phyloP scores from a whole-genome alignment of 1,140 invertebrate genomes.

The Lepidostoma basale region DNA sequence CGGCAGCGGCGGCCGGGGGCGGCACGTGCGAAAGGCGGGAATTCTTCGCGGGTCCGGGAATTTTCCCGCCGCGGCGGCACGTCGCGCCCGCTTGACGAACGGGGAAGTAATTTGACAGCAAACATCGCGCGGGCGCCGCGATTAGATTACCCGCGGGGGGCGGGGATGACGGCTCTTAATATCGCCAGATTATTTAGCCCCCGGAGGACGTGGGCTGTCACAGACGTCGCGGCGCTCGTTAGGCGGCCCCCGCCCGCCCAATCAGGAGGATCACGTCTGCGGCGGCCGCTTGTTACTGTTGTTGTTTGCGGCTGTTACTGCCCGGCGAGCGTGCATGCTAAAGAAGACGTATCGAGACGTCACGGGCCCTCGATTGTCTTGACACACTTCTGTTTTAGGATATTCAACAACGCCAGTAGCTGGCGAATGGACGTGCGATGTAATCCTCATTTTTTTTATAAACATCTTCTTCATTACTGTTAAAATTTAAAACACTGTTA shows the following conservation, averaged over 20 bases:
- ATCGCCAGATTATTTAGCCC: constrained; percentile 42
- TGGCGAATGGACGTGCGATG: too few relatives aligned
- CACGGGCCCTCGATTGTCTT: not conserved
- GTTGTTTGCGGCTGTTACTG: constrained; percentile 34
- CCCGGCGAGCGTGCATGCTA: constrained; percentile 1
- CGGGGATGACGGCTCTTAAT: constrained; percentile 40
- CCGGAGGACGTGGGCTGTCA: constrained; percentile 31
- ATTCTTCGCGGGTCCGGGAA: not conserved
- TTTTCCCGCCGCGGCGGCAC: not conserved
- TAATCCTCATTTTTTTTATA: too few relatives aligned
- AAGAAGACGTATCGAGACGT: constrained; percentile 1
- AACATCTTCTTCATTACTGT: too few relatives aligned
- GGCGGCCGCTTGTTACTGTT: constrained; percentile 42
- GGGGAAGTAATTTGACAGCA: constrained; percentile 44
- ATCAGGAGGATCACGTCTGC: constrained; percentile 44
- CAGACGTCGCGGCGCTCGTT: constrained; percentile 43
- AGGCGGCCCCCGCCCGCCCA: constrained; percentile 29
- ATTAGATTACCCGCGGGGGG: constrained; percentile 34
- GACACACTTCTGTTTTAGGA: too few relatives aligned
- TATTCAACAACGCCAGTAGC: too few relatives aligned
- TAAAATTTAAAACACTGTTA: too few relatives aligned
- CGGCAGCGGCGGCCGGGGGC: constrained; percentile 19
- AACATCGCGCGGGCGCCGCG: constrained; percentile 41
- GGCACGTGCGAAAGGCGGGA: constrained; percentile 23
- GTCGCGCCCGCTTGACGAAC: constrained; percentile 40